Conservation (phyloP, 1,140 invertebrate species). For the Rhagoletis zephyria region DNA sequence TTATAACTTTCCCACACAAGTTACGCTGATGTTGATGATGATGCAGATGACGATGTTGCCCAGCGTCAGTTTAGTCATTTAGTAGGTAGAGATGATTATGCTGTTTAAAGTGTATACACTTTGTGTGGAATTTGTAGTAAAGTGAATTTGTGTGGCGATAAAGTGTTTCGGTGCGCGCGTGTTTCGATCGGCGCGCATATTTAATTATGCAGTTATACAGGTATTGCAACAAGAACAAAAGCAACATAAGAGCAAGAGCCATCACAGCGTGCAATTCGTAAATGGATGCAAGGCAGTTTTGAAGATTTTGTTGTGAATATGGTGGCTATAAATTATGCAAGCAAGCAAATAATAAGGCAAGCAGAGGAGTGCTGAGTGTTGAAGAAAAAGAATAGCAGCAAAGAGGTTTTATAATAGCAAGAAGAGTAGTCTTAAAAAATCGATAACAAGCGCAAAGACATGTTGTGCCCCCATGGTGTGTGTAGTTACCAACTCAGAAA, state of each 20-base stretch:
- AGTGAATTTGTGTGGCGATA: neutral
- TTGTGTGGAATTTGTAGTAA: neutral
- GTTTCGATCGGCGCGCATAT: constrained; percentile 8
- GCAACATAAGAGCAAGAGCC: neutral
- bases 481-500: neutral
- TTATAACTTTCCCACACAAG: constrained; percentile 19
- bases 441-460: neutral
- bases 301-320: neutral
- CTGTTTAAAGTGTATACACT: too few species aligned
- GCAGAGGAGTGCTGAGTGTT: too few species aligned
- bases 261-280: neutral
- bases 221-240: constrained; percentile 11
- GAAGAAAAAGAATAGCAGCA: too few species aligned
- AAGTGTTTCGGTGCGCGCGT: neutral
- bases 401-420: neutral
- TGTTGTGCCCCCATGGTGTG: too few species aligned
- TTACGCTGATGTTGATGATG: neutral
- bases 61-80: neutral
- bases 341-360: neutral
- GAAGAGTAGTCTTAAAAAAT: neutral
- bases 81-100: too few species aligned
- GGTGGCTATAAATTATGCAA: neutral
- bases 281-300: neutral
- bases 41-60: neutral
- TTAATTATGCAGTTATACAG: constrained; percentile 30